Percentiles rank a stretch among this genome's conserved stretches.
Evolutionary conservation across 2,888 invertebrate species (phyloP).

Genomic region (Elgonia sp.): DNA sequence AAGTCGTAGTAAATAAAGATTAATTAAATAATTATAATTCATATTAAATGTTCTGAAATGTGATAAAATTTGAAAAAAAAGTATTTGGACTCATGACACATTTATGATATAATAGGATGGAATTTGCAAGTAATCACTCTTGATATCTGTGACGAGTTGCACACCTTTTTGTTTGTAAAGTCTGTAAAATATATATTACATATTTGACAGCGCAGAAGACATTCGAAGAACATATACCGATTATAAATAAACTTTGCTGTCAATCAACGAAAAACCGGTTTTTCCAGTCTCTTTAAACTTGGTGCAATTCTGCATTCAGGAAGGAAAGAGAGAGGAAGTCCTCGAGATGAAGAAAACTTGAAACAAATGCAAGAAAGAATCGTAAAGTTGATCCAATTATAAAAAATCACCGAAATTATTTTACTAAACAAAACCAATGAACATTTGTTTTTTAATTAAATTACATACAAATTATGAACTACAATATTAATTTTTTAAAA

Average conservation of each 20-base stretch:
- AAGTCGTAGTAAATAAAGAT: too few species aligned
- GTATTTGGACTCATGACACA: too few species aligned
- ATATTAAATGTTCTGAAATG: too few species aligned
- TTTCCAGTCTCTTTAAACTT: constrained; percentile 67
- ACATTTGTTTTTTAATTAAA: too few species aligned
- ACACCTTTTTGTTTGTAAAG: neutral
- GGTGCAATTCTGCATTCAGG: constrained; percentile 66
- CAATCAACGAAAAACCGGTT: constrained; percentile 74
- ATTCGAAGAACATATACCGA: constrained; percentile 54
- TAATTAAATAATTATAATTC: too few species aligned
- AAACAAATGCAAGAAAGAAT: constrained; percentile 16
- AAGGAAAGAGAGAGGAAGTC: constrained; percentile 61
- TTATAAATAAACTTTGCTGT: constrained; percentile 71
- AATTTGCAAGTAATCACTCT: constrained; percentile 20
- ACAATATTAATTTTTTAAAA: too few species aligned
- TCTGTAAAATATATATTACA: constrained; percentile 31
- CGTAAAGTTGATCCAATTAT: too few species aligned
- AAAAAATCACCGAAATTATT: too few species aligned
- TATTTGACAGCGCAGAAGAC: constrained; percentile 69
- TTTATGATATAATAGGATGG: neutral
- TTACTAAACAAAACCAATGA: too few species aligned
- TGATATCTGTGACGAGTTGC: neutral
- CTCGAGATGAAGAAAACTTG: constrained; percentile 43
- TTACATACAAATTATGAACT: too few species aligned
- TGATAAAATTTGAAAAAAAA: too few species aligned